Conservation (phyloP, 2,888 invertebrate species). For the Ophion ventricosus region DNA sequence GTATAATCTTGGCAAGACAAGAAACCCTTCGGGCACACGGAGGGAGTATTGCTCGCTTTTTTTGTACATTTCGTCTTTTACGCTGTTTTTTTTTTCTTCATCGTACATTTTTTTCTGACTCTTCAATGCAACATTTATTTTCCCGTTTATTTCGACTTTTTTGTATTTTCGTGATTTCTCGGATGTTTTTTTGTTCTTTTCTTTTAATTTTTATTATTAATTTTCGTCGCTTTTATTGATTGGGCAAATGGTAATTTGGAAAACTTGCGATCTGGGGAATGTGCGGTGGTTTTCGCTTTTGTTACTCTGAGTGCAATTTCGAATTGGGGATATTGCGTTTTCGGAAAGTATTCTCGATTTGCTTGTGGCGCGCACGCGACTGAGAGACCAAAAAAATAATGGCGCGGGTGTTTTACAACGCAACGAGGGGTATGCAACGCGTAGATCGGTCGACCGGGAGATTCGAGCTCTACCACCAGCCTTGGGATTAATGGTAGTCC, state of each 20-base stretch:
- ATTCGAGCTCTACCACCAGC: constrained; percentile 65
- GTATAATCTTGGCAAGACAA: constrained; percentile 58
- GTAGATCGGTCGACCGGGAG: constrained; percentile 43
- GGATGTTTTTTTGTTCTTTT: neutral
- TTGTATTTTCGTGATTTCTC: neutral
- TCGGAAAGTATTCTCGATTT: neutral
- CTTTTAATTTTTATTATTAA: neutral
- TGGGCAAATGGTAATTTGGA: too few relatives aligned
- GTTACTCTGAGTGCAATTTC: too few relatives aligned
- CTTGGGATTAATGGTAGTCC: constrained; percentile 75
- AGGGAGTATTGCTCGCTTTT: constrained; percentile 55
- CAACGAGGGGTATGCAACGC: constrained; percentile 36
- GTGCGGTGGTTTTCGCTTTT: too few relatives aligned
- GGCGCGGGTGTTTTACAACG: neutral
- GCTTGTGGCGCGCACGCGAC: neutral
- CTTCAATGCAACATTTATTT: neutral
- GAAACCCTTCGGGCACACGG: constrained; percentile 32
- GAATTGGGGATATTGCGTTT: too few relatives aligned
- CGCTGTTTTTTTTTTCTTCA: constrained; percentile 7
- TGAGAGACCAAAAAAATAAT: neutral
- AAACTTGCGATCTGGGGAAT: too few relatives aligned
- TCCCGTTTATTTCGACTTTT: neutral
- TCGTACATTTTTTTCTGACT: neutral
- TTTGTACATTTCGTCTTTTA: constrained; percentile 37
- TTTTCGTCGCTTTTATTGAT: too few relatives aligned